Base-by-base conservation (phyloP, 2,888 invertebrate species). In the Conchocele bisecta region DNA sequence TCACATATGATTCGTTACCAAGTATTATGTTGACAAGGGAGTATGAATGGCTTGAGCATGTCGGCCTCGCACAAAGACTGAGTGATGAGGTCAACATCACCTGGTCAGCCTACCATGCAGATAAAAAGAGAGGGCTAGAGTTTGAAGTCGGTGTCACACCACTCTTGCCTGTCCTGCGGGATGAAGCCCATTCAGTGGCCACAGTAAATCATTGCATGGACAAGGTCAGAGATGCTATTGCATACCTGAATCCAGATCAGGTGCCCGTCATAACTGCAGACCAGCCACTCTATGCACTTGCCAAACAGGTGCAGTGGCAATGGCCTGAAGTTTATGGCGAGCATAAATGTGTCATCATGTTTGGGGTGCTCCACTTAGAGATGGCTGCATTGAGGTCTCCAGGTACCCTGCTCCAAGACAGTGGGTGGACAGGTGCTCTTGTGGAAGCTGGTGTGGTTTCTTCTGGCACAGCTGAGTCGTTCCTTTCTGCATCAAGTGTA, bases 381-480 rank as follows among this genome's bases (percentile, higher is more conserved):
- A 6, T 7, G 4, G 26, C 3, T 22, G 46, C 46, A 7, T 29
- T 67, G 11, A 59, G 31, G 37, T 50, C 59, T 3, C 15, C 59
- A 53, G 67, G 59, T 42, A 53, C 17, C 7, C 15, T 65, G 5
- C 50, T 65, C 4, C 28, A 53, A 39, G 28, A 42, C 6, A 67
- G 51, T 51, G 17, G 46, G 24, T 46, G 42, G 81, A 74, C 75
- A 37, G 41, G 48, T 17, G 72, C 70, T 24, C 51, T 82, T 2
- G 67, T 67, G 5, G 65, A 75, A 31, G 78, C 80, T 48, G 73
- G 54, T n/a, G 51, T 82, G 13, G 42, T 51, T 22, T 58, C 58
- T 17, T 33, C 58, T 28, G 58, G 66, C 24, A 73, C 70, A n/a
- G 70, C 79, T 29, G 75, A 83, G 13, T 83, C 80, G 15, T 83